Evolutionary conservation across 2,888 invertebrate genomes (phyloP), one percentile per base, ranked within the genome.

Genomic region (Amiota communis): DNA sequence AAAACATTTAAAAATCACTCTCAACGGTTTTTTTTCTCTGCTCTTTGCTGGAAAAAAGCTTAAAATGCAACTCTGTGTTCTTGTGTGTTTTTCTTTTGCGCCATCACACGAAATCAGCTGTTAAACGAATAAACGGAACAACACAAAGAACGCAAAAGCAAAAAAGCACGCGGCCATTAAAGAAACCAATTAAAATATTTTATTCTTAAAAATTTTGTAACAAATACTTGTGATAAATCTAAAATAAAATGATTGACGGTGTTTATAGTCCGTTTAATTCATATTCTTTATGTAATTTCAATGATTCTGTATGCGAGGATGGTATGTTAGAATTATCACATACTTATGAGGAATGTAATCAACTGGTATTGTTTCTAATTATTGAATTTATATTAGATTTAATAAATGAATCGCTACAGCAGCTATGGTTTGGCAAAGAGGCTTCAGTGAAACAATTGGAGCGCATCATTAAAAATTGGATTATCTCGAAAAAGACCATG

Each of bases 251-350:
- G 71, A 20, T 53, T 12, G 74, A 84, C 23, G 63, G 51, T 17
- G 17, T 63, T 20, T 36, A 36, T 36, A 36, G 36, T 36, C 36
- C 36, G 2, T 75, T 81, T n/a, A 79, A 76, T 59, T 75, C 82
- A 72, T 78, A 81, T 74, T 88, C 76, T 74, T 67, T 88, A 17
- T 88, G 87, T 71, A 88, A 89, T 77, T 88, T 89, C 17, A 86
- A 81, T 65, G 86, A 88, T 76, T 74, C 75, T n/a, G 74, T 76
- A 13, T 64, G 70, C 3, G 36, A 61, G 1, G 78, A 85, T n/a
- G 83, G 86, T 86, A 69, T 65, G 57, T 2, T 36, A 36, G 4
- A 6, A 11, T 8, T 8, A 20, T 15, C 2, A 8, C n/a, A 46
- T 13, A 4, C 49, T n/a, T 56, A 20, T 46, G 11, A 8, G 9